These are phyloP conservation scores for Trichogramma evanescens DNA, from an alignment of 2,888 invertebrate species.

Conservation along the genomic window DNA sequence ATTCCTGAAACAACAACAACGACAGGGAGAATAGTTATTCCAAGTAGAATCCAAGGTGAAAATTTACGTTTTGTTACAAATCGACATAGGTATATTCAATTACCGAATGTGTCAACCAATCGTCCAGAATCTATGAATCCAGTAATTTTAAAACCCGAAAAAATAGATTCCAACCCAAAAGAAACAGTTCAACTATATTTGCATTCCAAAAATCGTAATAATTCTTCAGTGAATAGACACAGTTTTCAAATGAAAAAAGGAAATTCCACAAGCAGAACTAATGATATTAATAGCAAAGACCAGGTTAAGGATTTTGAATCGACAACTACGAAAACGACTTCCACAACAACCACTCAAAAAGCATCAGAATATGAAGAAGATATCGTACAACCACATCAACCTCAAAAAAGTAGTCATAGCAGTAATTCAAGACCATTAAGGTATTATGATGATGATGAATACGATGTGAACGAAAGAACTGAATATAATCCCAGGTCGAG, in stretches of 20 bases:
- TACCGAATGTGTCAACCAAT: no score
- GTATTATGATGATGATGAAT: slow-evolving; percentile 17
- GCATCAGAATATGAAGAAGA: slow-evolving; percentile 14
- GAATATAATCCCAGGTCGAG: slow-evolving; percentile 7
- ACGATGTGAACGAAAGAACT: slow-evolving; percentile 16
- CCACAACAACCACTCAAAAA: no score
- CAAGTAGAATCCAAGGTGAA: no score
- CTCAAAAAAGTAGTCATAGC: slow-evolving; percentile 11
- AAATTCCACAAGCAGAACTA: not conserved
- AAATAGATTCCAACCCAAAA: not conserved
- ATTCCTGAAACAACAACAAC: no score
- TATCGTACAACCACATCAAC: not conserved
- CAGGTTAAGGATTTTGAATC: not conserved
- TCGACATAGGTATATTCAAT: no score
- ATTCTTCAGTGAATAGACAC: slow-evolving; percentile 1
- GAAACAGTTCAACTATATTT: slow-evolving; percentile 10
- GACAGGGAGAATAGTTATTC: no score
- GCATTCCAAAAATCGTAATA: not conserved
- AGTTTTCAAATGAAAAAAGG: not conserved
- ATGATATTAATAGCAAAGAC: not conserved
- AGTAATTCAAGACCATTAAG: slow-evolving; percentile 13
- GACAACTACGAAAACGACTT: no score
- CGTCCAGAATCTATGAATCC: not conserved
- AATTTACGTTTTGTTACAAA: no score
- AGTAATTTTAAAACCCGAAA: not conserved